Evolutionary conservation across 2,888 invertebrate species (phyloP).

Genomic region (Drosophila robusta): DNA sequence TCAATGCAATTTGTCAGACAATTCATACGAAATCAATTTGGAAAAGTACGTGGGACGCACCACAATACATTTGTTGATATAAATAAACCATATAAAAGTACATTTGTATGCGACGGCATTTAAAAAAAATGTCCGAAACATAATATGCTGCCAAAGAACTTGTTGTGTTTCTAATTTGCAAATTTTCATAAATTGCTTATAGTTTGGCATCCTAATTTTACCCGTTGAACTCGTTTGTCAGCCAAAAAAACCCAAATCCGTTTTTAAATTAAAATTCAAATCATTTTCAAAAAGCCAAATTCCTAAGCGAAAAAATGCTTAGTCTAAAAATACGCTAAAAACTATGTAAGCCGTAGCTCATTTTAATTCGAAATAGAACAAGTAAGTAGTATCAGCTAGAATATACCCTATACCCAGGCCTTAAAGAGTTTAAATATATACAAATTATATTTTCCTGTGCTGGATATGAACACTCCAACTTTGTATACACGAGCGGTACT

Average conservation of each 20-base stretch:
- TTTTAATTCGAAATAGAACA: neutral
- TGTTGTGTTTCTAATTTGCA: constrained; percentile 66
- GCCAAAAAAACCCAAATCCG: constrained; percentile 47
- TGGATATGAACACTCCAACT: too few species aligned
- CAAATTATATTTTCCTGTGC: too few species aligned
- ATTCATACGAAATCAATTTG: constrained; percentile 48
- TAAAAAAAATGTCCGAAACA: constrained; percentile 27
- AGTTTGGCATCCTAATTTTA: constrained; percentile 58
- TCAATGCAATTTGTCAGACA: constrained; percentile 73
- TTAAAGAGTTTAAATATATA: too few species aligned
- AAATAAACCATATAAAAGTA: constrained; percentile 21
- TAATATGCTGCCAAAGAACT: constrained; percentile 46
- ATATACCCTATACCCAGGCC: constrained; percentile 10
- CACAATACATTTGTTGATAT: constrained; percentile 25
- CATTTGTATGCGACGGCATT: constrained; percentile 10
- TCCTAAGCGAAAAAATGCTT: constrained; percentile 47
- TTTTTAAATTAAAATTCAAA: constrained; percentile 54
- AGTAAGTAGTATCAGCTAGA: neutral
- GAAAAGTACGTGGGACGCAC: constrained; percentile 39
- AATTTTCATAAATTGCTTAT: constrained; percentile 59
- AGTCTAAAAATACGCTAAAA: constrained; percentile 27
- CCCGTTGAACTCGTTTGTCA: constrained; percentile 60
- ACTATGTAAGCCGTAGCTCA: constrained; percentile 9
- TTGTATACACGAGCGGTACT: too few species aligned
- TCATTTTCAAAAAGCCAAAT: constrained; percentile 49